These are phyloP conservation scores for Molossus molossus DNA, from an alignment of 2,797 vertebrate species.

Conservation along the genomic window DNA sequence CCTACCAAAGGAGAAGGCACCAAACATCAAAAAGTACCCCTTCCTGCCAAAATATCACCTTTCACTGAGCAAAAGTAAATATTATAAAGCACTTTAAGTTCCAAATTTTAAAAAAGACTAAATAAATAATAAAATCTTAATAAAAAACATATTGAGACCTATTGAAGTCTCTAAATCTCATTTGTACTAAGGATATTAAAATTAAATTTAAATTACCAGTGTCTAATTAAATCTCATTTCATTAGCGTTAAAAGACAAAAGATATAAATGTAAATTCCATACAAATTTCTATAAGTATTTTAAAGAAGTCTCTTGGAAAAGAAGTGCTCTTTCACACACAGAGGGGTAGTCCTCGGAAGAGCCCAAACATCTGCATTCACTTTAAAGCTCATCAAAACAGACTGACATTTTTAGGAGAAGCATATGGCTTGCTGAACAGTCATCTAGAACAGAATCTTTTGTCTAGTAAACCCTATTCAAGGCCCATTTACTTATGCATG, in stretches of 20 bases:
- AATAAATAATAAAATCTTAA: constrained; percentile 67
- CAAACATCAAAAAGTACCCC: not conserved
- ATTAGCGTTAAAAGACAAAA: constrained; percentile 67
- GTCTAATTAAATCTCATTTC: constrained; percentile 65
- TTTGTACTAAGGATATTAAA: constrained; percentile 64
- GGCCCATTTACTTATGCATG: constrained; percentile 78
- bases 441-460: constrained; percentile 86
- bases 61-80: constrained; percentile 52
- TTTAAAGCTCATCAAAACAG: constrained; percentile 85
- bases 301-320: constrained; percentile 77
- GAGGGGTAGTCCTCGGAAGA: constrained; percentile 80
- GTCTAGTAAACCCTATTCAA: constrained; percentile 81
- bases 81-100: constrained; percentile 59
- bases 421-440: constrained; percentile 81
- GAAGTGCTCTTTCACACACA: constrained; percentile 77
- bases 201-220: constrained; percentile 75
- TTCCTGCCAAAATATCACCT: constrained; percentile 70
- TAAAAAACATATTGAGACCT: constrained; percentile 46
- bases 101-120: constrained; percentile 60
- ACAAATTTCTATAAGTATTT: constrained; percentile 67
- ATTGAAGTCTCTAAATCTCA: constrained; percentile 75
- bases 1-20: not conserved
- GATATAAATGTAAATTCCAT: constrained; percentile 66
- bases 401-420: constrained; percentile 86
- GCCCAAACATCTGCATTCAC: constrained; percentile 84